phyloP scores from a whole-genome alignment of 2,888 invertebrate genomes.

The Tetanocera ferruginea region DNA sequence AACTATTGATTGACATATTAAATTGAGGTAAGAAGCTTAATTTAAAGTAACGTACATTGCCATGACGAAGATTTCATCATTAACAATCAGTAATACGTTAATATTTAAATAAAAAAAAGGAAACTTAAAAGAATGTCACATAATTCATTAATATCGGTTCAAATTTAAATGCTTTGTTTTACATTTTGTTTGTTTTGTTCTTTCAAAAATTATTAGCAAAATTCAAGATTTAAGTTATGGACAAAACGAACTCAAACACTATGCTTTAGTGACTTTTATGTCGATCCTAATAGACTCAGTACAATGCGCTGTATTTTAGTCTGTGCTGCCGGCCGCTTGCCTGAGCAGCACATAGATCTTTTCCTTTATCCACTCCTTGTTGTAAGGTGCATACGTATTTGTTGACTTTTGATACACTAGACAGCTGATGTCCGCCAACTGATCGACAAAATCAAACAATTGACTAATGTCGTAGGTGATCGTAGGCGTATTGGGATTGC shows the following conservation, averaged over 20 bases:
- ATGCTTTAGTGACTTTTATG: too few species aligned
- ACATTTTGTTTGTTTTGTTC: background rate
- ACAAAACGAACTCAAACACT: background rate
- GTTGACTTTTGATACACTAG: conserved; percentile 96
- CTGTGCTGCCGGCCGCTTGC: conserved; percentile 81
- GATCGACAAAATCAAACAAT: conserved; percentile 98
- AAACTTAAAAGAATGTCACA: conserved; percentile 1
- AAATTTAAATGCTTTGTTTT: background rate
- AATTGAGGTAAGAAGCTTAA: too few species aligned
- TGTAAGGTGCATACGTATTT: conserved; percentile 97
- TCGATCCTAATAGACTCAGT: too few species aligned
- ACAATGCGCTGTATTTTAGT: conserved; percentile 36
- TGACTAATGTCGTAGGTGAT: conserved; percentile 99
- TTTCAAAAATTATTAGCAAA: background rate
- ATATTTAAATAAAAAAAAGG: background rate
- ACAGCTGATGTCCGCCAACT: conserved; percentile 94
- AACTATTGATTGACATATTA: background rate
- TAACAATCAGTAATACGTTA: background rate
- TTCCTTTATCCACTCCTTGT: conserved; percentile 99
- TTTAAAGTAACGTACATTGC: too few species aligned
- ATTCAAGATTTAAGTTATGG: background rate
- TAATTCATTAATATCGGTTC: background rate
- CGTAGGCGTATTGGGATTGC: conserved; percentile 95
- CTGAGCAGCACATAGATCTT: conserved; percentile 95
- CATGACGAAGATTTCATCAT: background rate